Base-by-base conservation (phyloP, 2,797 vertebrate species). In the Thunnus albacares region DNA sequence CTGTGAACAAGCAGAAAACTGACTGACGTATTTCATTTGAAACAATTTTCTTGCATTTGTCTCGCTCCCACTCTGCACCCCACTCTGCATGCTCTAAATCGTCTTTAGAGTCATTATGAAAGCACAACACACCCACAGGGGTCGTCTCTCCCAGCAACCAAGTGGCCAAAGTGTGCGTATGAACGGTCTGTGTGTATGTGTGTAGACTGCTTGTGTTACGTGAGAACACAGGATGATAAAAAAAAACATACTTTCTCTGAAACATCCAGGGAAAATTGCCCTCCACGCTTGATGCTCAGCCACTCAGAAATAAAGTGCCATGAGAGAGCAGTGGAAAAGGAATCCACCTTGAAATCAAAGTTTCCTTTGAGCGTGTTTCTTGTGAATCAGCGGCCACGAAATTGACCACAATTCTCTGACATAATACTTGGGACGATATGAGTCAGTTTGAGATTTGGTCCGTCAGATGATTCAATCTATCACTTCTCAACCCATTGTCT, bases 91-190 rank as follows among this genome's bases (percentile, higher is more conserved):
- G 47, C 85, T 88, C 85, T 85, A 91, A 93, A 93, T 92, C 70
- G n/a, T 77, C 75, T 89, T 85, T 77, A 80, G 78, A 87, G 88
- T 90, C 88, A 89, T 91, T 91, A 82, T 80, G 90, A 91, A 83
- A 90, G 67, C 77, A 66, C 88, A 94, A 79, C 70, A 89, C 76
- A 83, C 90, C 93, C 87, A 89, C 90, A 83, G 87, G 89, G 93
- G 90, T 93, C 84, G 63, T 90, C 82, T 93, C 91, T 92, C 90
- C 75, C 82, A 47, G 88, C 92, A 90, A 93, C 92, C 88, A 82
- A 91, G 80, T 75, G 87, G 82, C 89, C 81, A 83, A 75, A 74
- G 75, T 75, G 82, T 83, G 74, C 69, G 43, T 33, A 6, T 80
- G 84, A n/a, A 22, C 17, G 60, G 71, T 52, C 13, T 56, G 61